phyloP scores from a whole-genome alignment of 2,888 invertebrate genomes.

The Pinctada fucata region DNA sequence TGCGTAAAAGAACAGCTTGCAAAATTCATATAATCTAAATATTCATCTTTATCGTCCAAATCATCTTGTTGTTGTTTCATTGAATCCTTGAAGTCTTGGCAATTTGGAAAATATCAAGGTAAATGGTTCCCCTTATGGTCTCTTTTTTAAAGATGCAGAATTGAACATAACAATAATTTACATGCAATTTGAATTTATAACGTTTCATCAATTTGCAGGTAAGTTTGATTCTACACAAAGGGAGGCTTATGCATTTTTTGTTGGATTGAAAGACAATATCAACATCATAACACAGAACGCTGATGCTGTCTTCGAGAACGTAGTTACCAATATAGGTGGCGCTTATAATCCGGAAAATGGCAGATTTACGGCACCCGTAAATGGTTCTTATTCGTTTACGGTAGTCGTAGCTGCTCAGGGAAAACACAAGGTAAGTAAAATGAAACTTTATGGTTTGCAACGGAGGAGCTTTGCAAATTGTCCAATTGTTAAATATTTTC shows the following conservation, averaged over 20 bases:
- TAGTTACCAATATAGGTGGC: constrained; percentile 72
- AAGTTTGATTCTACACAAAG: constrained; percentile 48
- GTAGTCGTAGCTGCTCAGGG: constrained; percentile 75
- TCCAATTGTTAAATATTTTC: too few species aligned
- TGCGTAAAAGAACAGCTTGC: too few species aligned
- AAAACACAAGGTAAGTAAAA: constrained; percentile 68
- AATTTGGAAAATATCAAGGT: too few species aligned
- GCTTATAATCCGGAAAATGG: constrained; percentile 68
- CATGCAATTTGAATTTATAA: too few species aligned
- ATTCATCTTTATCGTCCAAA: too few species aligned
- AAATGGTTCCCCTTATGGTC: too few species aligned
- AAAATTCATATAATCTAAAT: too few species aligned
- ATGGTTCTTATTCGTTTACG: constrained; percentile 74
- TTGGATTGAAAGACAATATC: constrained; percentile 70
- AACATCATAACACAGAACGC: constrained; percentile 67
- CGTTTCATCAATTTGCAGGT: constrained; percentile 49
- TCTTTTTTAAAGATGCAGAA: too few species aligned
- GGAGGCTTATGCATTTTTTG: constrained; percentile 72
- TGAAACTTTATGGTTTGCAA: neutral
- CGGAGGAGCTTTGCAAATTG: neutral
- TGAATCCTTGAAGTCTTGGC: too few species aligned
- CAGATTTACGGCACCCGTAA: constrained; percentile 71
- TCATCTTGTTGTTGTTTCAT: too few species aligned
- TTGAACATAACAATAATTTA: too few species aligned
- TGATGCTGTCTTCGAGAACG: constrained; percentile 69